Evolutionary conservation across 2,888 invertebrate genomes (phyloP).

Genomic region (Caenorhabditis doughertyi): DNA sequence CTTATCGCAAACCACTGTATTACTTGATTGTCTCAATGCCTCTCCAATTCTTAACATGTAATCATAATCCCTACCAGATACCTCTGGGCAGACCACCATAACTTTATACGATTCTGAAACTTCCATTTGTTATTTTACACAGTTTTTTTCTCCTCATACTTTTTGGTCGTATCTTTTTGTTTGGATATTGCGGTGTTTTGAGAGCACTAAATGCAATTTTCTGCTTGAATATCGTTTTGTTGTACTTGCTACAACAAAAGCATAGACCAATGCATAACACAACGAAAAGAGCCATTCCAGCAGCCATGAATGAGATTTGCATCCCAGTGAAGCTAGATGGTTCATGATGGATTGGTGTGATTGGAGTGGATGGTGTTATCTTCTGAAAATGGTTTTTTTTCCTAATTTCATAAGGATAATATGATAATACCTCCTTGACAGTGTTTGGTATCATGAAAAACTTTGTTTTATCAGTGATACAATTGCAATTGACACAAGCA

Average conservation of each 20-base stretch:
- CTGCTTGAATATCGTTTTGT: slow-evolving; percentile 19
- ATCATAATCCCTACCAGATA: slow-evolving; percentile 34
- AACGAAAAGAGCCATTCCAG: neutral
- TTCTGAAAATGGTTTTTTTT: neutral
- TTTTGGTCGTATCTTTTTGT: slow-evolving; percentile 1
- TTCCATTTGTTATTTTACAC: neutral
- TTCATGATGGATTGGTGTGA: slow-evolving; percentile 9
- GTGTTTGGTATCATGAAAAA: slow-evolving; percentile 30
- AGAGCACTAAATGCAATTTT: slow-evolving; percentile 28
- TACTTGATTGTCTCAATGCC: slow-evolving; percentile 40
- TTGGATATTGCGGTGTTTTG: slow-evolving; percentile 15
- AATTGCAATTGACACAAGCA: slow-evolving; percentile 56
- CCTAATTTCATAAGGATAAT: too few species aligned
- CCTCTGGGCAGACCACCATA: slow-evolving; percentile 53
- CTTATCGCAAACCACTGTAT: slow-evolving; percentile 44
- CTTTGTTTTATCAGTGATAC: slow-evolving; percentile 46
- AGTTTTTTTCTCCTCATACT: slow-evolving; percentile 9
- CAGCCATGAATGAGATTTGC: neutral
- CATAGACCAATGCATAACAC: neutral
- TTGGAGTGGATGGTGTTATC: neutral
- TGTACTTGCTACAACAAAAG: neutral
- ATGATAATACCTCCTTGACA: neutral
- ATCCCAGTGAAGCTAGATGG: neutral
- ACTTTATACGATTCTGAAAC: slow-evolving; percentile 47
- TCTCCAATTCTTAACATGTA: slow-evolving; percentile 49